Percentiles rank a stretch among this genome's conserved stretches.
Conservation (phyloP, 2,888 invertebrate species). For the Platycnemis pennipes region DNA sequence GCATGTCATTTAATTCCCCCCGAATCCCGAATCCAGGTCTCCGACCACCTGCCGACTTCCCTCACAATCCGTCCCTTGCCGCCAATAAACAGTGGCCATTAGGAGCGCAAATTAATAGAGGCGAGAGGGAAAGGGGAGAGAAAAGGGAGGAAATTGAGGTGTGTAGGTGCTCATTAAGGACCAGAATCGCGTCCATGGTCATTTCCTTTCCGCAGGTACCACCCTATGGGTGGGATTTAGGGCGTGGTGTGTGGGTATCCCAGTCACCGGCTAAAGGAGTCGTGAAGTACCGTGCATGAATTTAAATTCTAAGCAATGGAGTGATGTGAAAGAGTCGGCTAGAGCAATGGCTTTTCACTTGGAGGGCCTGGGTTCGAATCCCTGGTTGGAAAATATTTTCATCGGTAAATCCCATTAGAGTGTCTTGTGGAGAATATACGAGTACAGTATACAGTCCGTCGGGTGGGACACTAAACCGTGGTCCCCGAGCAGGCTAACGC, state of each 20-base stretch:
- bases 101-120: neutral
- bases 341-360: no score
- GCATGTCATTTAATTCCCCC: neutral
- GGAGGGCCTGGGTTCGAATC: no score
- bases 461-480: no score
- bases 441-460: no score
- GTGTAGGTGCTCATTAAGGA: neutral
- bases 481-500: no score
- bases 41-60: constrained; percentile 3
- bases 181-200: no score
- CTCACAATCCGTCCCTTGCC: neutral
- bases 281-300: neutral
- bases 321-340: neutral
- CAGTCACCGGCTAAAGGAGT: neutral
- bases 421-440: no score
- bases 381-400: no score
- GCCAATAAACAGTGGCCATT: neutral
- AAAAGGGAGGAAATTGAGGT: no score
- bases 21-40: neutral
- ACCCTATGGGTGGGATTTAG: neutral
- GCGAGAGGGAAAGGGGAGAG: neutral
- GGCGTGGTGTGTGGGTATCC: neutral
- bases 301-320: neutral
- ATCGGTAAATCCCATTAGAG: no score
- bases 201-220: no score